Evolutionary conservation across 2,888 invertebrate species (phyloP).

Genomic region (Lapara coniferarum): DNA sequence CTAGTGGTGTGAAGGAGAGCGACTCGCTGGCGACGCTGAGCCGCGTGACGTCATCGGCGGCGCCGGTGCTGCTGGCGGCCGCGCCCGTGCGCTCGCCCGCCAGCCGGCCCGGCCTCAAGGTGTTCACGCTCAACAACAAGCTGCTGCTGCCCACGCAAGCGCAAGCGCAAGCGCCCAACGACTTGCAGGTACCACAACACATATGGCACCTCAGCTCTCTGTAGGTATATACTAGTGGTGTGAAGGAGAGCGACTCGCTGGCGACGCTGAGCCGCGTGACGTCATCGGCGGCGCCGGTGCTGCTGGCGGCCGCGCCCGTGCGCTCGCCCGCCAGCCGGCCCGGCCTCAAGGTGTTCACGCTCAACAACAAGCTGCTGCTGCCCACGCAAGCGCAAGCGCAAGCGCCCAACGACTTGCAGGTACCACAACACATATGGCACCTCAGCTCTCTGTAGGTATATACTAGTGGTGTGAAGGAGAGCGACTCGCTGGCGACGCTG

Average conservation of each 20-base stretch:
- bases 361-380: conserved; percentile 50
- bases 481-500: conserved; percentile 38
- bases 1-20: conserved; percentile 86
- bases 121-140: conserved; percentile 59
- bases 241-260: conserved; percentile 79
- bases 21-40: conserved; percentile 32
- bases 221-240: no score
- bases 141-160: conserved; percentile 38
- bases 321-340: no score
- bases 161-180: conserved; percentile 46
- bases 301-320: no score
- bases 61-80: no score
- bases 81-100: no score
- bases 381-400: conserved; percentile 40
- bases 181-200: conserved; percentile 43
- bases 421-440: conserved; percentile 22
- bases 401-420: conserved; percentile 51
- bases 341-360: conserved; percentile 61
- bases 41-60: conserved; percentile 28
- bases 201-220: no score
- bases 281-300: conserved; percentile 43
- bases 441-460: no score
- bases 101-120: conserved; percentile 58
- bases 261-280: conserved; percentile 26
- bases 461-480: no score